Percentiles rank a stretch among this genome's conserved stretches.
These are phyloP conservation scores for Epinephelus coioides DNA, from an alignment of 2,797 vertebrate genomes.

Conservation along the genomic window DNA sequence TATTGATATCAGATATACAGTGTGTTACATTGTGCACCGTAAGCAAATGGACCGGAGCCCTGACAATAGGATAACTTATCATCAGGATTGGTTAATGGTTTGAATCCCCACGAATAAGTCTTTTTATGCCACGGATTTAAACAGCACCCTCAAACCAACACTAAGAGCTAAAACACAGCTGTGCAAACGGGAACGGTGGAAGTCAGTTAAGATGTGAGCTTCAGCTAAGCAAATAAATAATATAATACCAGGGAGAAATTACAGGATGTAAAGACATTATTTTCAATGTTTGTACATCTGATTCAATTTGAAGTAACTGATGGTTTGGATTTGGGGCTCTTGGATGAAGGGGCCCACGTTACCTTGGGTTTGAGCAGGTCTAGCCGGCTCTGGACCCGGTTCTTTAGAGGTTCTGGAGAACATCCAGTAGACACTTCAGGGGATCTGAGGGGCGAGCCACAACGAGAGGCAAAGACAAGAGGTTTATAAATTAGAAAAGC, in stretches of 20 bases:
- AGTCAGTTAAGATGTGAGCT: constrained; percentile 77
- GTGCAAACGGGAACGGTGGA: constrained; percentile 78
- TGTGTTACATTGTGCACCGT: constrained; percentile 28
- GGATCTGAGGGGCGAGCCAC: constrained; percentile 81
- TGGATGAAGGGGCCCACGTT: constrained; percentile 67
- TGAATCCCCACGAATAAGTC: constrained; percentile 56
- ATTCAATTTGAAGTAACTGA: constrained; percentile 80
- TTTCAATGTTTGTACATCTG: constrained; percentile 82
- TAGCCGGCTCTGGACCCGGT: constrained; percentile 84
- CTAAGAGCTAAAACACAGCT: constrained; percentile 79
- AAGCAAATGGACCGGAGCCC: constrained; percentile 46
- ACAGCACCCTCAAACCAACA: constrained; percentile 59
- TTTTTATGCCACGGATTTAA: constrained; percentile 63
- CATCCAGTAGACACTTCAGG: constrained; percentile 86
- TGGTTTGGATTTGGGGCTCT: constrained; percentile 68
- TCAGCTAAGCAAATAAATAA: constrained; percentile 83
- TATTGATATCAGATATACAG: constrained; percentile 21
- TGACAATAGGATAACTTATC: constrained; percentile 50
- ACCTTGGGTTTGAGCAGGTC: constrained; percentile 90
- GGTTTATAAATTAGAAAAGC: constrained; percentile 53
- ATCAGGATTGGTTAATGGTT: constrained; percentile 63
- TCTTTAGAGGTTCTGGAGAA: constrained; percentile 89
- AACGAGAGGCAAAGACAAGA: constrained; percentile 45
- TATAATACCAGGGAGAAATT: constrained; percentile 80
- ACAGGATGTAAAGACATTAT: constrained; percentile 83